Evolutionary conservation across 1,140 invertebrate species (phyloP), one percentile per base, ranked within the genome.

Genomic region (Calliphora vicina): DNA sequence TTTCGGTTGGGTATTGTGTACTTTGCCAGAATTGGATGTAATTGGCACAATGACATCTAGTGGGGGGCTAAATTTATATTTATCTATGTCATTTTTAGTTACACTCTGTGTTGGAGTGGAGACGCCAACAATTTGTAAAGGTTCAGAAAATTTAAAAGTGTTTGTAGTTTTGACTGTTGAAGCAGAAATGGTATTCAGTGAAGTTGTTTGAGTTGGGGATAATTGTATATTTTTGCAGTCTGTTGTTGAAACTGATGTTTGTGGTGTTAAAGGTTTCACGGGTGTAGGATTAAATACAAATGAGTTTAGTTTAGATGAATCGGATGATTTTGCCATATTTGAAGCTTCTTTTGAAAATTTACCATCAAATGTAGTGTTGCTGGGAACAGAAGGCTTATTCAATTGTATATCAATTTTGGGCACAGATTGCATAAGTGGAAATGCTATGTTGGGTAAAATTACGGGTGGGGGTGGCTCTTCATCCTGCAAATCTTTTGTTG

Each of bases 341-440:
- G 61, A 81, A 73, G 67, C 17, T 23, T 20, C 6, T 20, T 78
- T 80, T n/a, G 4, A n/a, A n/a, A n/a, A n/a, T n/a, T 78, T 29
- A 17, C 23, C 15, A 2, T 50, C 1, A 23, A 9, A 0, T 27
- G 20, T 25, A 23, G 10, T 15, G 35, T 15, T 20, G 35, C 23
- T 80, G 20, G 76, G 5, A 27, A 4, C 13, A 29, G 91, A 88
- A 80, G 92, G 13, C 23, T 67, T 20, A 67, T 67, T 67, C 8
- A 67, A 72, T 17, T 89, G 85, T 43, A 93, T 91, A 84, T 94
- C 93, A 84, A 94, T 93, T 83, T 91, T 93, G 0, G 94, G 94
- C 74, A 93, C 85, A n/a, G 82, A 87, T 57, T 91, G 92, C 78
- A 93, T 92, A 57, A 93, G 93, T n/a, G 94, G 93, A 82, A 95